Evolutionary conservation across 2,797 vertebrate species (phyloP), one percentile per base, ranked within the genome.

Genomic region (Cynopterus sphinx): DNA sequence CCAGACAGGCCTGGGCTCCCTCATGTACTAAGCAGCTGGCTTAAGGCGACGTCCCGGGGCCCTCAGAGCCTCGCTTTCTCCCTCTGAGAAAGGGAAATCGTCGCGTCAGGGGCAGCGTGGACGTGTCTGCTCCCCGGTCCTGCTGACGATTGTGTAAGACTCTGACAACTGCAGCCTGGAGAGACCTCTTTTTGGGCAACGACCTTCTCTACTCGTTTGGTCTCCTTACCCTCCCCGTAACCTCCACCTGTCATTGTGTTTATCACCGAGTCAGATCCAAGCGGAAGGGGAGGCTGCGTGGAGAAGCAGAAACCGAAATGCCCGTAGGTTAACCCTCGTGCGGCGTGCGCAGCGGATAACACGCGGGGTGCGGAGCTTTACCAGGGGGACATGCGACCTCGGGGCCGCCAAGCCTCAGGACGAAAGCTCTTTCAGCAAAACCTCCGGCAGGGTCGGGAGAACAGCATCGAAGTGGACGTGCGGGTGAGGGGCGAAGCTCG

Each of bases 241-340:
- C 0, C 67, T 24, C 16, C 21, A 12, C 36, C 68, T 53, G 31
- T 43, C 21, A 24, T 21, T 12, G 49, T 26, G 28, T 19, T n/a
- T 61, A 86, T 87, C 19, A 28, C 16, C 2, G 24, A 11, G 26
- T 9, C 57, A 59, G n/a, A n/a, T 31, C 16, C 19, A 1, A 2
- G 8, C 8, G 55, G 26, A 67, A 59, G 46, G 11, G 28, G 33
- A 71, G 61, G 39, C 8, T 4, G 33, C 6, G 9, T 28, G 9
- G 36, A 6, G 39, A 26, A 17, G 9, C 0, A 22, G 36, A 49
- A 41, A 26, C 0, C 0, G 2, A 31, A 68, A 33, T 11, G 7
- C 16, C 5, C 24, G 0, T 0, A 0, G 7, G 4, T 26, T 39
- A 2, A 16, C 57, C 24, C 46, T 9, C 9, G 0, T 0, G 8